Conservation (phyloP, 2,888 invertebrate genomes). For the Drosophila engyochracea region DNA sequence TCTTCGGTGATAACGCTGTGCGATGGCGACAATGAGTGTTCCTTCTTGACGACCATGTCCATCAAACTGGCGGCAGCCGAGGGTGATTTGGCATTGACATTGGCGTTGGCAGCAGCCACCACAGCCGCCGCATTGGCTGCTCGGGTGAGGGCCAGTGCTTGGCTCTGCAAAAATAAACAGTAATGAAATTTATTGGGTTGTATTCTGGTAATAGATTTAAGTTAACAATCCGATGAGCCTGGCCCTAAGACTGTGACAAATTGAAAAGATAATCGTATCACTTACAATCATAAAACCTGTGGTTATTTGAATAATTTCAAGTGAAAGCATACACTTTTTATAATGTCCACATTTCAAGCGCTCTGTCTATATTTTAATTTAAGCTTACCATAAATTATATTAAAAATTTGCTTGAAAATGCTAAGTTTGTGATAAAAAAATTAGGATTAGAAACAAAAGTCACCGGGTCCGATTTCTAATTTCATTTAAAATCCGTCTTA, state of each 20-base stretch:
- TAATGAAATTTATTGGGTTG: constrained; percentile 2
- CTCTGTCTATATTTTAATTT: too few relatives aligned
- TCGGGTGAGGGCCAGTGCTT: constrained; percentile 89
- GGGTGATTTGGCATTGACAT: constrained; percentile 86
- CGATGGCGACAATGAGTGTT: constrained; percentile 84
- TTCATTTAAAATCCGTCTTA: not conserved
- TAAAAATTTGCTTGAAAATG: not conserved
- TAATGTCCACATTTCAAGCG: not conserved
- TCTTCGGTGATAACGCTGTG: constrained; percentile 56
- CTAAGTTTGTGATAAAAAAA: not conserved
- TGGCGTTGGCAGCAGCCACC: constrained; percentile 84
- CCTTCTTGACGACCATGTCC: constrained; percentile 84
- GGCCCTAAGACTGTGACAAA: not conserved
- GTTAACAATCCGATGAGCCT: not conserved
- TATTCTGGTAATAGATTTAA: not conserved
- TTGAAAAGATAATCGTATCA: not conserved
- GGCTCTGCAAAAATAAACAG: constrained; percentile 86
- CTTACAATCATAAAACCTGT: not conserved
- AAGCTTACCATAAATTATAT: not conserved
- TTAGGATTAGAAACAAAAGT: not conserved
- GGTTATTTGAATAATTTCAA: not conserved
- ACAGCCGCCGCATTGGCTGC: constrained; percentile 82
- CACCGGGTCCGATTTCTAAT: not conserved
- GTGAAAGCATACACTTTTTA: not conserved
- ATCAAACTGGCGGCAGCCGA: constrained; percentile 80